Base-by-base conservation (phyloP, 2,113 vertebrate genomes). In the Turnix velox region DNA sequence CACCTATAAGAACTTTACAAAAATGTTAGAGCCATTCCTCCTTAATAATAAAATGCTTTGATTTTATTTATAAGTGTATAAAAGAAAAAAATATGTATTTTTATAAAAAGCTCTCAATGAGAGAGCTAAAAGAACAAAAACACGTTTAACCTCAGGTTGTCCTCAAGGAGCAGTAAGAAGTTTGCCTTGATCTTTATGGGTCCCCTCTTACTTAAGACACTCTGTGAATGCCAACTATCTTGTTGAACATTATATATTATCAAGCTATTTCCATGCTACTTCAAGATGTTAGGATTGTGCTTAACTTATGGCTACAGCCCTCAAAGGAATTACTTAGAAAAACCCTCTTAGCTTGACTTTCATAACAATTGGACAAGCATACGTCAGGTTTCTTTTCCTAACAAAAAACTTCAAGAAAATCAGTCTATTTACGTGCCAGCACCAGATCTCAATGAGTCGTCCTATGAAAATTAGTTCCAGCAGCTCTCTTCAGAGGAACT, bases 381-480 rank as follows among this genome's bases (percentile, higher is more conserved):
- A 3, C 2, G 4, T 33, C 33, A 57, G 33, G 25, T 27, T 73
- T 12, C 25, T 48, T 65, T 28, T 46, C 14, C n/a, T 35, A n/a
- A 2, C 35, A 39, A 24, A 7, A 12, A 58, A 63, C n/a, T 39
- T 19, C 13, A 19, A 20, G 49, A 75, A 24, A 48, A n/a, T 22
- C 24, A 22, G 18, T 10, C 31, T 27, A 20, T 84, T 66, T 31
- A 57, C 0, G 6, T 9, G 35, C 16, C 6, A 30, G 7, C 15
- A 61, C 35, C n/a, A n/a, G n/a, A n/a, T n/a, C 25, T 66, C 18
- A 15, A 3, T 0, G 5, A 6, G n/a, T 15, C 49, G 52, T 58
- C 18, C 67, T 35, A 24, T 0, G 7, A 11, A 30, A 51, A 49
- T n/a, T 31, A 62, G 16, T 7, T 58, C 18, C 28, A 46, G 51